A percentile compares a stretch with the other conserved stretches of the same genome.
phyloP scores from a whole-genome alignment of 2,888 invertebrate genomes.

The Tolmerus cingulatus region DNA sequence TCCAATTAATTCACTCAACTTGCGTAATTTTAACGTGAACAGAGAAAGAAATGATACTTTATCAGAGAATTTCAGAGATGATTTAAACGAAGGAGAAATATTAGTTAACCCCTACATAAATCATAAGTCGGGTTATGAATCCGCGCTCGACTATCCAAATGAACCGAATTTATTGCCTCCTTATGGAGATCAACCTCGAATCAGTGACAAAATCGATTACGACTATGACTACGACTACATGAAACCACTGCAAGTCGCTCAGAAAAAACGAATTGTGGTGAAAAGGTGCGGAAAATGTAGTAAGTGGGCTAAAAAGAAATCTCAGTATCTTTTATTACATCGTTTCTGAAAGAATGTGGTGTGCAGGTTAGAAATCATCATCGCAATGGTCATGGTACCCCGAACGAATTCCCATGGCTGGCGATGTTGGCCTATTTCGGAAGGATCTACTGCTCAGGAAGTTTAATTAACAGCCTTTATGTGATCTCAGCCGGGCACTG shows the following conservation, averaged over 20 bases:
- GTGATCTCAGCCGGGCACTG: conserved; percentile 28
- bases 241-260: background rate
- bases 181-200: background rate
- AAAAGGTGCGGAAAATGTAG: conserved; percentile 2
- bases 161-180: background rate
- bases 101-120: background rate
- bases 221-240: background rate
- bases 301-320: background rate
- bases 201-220: background rate
- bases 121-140: background rate
- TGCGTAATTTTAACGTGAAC: background rate
- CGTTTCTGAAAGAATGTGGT: conserved; percentile 56
- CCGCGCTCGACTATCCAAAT: background rate
- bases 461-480: conserved; percentile 7
- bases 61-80: background rate
- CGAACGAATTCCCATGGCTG: conserved; percentile 47
- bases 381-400: conserved; percentile 57
- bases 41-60: background rate
- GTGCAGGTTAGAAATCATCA: conserved; percentile 56
- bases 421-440: background rate
- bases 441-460: background rate
- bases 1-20: background rate
- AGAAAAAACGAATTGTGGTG: background rate
- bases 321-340: background rate
- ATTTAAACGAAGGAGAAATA: background rate